Base-by-base conservation (phyloP, 2,113 vertebrate genomes). In the Neolamprologus modestus region DNA sequence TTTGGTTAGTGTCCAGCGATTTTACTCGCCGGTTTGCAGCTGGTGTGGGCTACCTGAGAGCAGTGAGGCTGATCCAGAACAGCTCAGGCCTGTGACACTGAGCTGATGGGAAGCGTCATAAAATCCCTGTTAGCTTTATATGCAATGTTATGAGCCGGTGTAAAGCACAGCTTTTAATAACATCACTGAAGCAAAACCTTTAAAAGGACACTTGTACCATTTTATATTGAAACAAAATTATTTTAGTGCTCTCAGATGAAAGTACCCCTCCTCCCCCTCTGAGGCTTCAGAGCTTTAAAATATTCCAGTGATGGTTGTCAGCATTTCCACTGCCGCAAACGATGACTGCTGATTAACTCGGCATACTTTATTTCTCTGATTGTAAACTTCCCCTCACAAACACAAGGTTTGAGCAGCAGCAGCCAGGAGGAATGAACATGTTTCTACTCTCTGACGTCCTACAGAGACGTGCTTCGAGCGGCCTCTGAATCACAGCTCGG, bases 11-110 rank as follows among this genome's bases (percentile, higher is more conserved):
- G 10, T 66, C 28, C 61, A 13, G 6, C 0, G 6, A 40, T 40
- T 21, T 0, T 14, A 40, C 3, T 40, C 19, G 0, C 0, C 0
- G 11, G 63, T 0, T 37, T 68, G 33, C 33, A n/a, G 33, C 63
- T 13, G 10, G 1, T 0, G 3, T 11, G 4, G 0, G 61, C 61
- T 21, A 35, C 33, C 61, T 13, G 61, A 68, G 63, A 40, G 19
- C 19, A 40, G 33, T 21, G 63, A 68, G 63, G n/a, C 63, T 40
- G 63, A 68, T 40, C 33, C 11, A 40, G 33, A 37, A 40, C 63
- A 40, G 35, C 19, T 40, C 19, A 9, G n/a, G n/a, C 12, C 66
- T 71, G 66, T 71, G 37, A 40, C 63, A 24, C 55, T 9, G 26
- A 59, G 55, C 26, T 59, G 55, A 59, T 59, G 3, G 26, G 26